Evolutionary conservation across 2,888 invertebrate species (phyloP).

Genomic region (Tetranychus truncatus): DNA sequence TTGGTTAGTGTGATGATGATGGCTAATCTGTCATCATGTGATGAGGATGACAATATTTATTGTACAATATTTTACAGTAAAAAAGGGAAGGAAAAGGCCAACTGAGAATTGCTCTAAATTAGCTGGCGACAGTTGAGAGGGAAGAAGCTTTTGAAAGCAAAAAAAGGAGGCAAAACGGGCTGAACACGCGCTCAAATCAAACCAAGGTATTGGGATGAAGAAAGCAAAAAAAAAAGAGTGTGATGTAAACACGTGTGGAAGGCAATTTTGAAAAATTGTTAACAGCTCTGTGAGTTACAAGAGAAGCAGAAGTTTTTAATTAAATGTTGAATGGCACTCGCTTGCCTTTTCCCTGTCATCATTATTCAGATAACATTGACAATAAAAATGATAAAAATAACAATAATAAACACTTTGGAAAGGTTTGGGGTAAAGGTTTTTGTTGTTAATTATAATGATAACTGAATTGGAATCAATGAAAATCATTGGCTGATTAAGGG

Average conservation of each 20-base stretch:
- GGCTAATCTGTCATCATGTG: background rate
- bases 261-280: background rate
- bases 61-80: background rate
- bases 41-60: background rate
- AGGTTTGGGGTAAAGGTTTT: background rate
- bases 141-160: too few species aligned
- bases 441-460: too few species aligned
- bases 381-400: background rate
- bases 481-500: too few species aligned
- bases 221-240: background rate
- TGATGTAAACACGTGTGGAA: background rate
- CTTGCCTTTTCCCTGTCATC: background rate
- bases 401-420: background rate
- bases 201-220: too few species aligned
- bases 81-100: background rate
- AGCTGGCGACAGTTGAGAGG: background rate
- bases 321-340: background rate
- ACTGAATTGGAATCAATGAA: too few species aligned
- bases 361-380: background rate
- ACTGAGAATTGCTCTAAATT: background rate
- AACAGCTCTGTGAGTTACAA: background rate
- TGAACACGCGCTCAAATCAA: background rate
- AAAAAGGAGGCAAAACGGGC: background rate
- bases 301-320: background rate
- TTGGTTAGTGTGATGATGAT: background rate